These are phyloP conservation scores for Trichosurus vulpecula DNA, from an alignment of 2,797 vertebrate genomes.

Conservation along the genomic window DNA sequence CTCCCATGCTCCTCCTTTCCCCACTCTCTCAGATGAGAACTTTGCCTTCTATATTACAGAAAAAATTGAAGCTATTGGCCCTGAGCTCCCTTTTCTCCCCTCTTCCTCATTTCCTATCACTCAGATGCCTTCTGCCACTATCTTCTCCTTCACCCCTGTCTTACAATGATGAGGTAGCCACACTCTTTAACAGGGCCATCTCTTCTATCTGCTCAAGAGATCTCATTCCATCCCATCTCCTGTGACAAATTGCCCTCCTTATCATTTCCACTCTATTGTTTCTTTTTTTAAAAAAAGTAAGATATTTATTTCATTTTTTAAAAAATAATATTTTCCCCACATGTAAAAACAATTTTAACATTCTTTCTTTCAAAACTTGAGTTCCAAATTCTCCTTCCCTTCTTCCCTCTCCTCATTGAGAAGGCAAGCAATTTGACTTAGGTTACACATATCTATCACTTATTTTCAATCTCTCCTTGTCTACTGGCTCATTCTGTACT, in stretches of 20 bases:
- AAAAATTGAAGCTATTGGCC: not conserved
- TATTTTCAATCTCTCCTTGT: not conserved
- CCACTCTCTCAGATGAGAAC: not conserved
- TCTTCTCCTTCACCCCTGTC: not conserved
- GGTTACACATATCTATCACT: not conserved
- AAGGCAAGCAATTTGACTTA: not conserved
- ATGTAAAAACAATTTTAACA: not conserved
- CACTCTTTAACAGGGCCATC: not conserved
- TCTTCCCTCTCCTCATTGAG: not conserved
- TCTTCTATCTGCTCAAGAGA: not conserved
- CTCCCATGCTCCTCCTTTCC: not conserved
- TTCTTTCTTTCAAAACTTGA: not conserved
- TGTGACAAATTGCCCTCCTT: not conserved
- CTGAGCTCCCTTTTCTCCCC: not conserved
- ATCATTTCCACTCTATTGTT: not conserved
- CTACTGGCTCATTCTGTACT: not conserved
- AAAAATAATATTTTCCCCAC: not conserved
- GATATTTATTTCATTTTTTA: not conserved
- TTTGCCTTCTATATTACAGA: not conserved
- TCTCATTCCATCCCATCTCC: not conserved
- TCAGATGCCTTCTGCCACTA: not conserved
- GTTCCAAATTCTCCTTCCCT: not conserved
- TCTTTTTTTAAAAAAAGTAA: not conserved
- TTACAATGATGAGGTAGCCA: not conserved
- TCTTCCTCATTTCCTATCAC: not conserved